phyloP scores from a whole-genome alignment of 2,888 invertebrate species.

The Heteromyza rotundicornis region DNA sequence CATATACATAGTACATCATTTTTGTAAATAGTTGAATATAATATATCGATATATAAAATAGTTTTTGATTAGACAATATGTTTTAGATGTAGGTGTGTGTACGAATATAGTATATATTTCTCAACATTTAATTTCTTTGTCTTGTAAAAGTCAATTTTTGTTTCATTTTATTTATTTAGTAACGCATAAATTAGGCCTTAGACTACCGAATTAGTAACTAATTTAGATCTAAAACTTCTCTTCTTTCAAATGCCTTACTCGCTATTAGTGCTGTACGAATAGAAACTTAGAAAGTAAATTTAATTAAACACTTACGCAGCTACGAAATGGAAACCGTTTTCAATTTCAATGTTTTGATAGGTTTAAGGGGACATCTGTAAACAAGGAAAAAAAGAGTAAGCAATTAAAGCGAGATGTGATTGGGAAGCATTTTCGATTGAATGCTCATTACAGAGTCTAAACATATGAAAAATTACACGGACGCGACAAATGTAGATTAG shows the following conservation, averaged over 20 bases:
- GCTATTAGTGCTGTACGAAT: conserved; percentile 4
- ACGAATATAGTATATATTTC: background rate
- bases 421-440: background rate
- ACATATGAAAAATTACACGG: no score
- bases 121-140: background rate
- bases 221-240: conserved; percentile 11
- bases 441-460: background rate
- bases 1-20: background rate
- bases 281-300: conserved; percentile 1
- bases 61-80: background rate
- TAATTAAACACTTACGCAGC: conserved; percentile 41
- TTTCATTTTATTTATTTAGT: conserved; percentile 23
- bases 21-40: conserved; percentile 1
- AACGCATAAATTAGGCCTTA: conserved; percentile 22
- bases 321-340: conserved; percentile 45
- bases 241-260: conserved; percentile 20
- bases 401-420: background rate
- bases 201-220: background rate
- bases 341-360: conserved; percentile 79
- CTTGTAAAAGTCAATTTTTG: conserved; percentile 30
- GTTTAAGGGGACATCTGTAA: conserved; percentile 88
- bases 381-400: conserved; percentile 24
- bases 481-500: no score
- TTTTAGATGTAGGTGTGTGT: background rate
- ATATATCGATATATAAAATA: background rate